Evolutionary conservation across 2,113 vertebrate species (phyloP), one percentile per base, ranked within the genome.

Genomic region (Ctenodactylus gundi): DNA sequence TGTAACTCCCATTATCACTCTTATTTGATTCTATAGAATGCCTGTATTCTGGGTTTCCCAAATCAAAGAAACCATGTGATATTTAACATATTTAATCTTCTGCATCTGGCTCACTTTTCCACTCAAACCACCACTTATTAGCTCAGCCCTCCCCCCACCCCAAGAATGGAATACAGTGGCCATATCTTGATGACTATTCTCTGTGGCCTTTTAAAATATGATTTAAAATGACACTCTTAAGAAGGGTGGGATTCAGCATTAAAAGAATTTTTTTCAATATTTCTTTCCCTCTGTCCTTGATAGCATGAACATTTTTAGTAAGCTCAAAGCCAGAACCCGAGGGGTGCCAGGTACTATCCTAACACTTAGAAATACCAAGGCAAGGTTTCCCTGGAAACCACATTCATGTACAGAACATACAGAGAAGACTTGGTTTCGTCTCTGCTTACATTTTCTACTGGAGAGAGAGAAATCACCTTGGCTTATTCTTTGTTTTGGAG

Each of bases 301-400:
- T 96, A 67, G 58, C 3, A 0, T 46, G 93, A 96, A 89, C 39
- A 89, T 86, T 95, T 89, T 96, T 96, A 96, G 96, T 97, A 93
- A 97, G 91, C 91, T 93, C 85, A 96, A 96, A 95, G 94, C 34
- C 72, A 65, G 81, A 97, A 98, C 84, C 81, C 84, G 94, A 88
- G 90, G 94, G 95, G 85, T 90, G 88, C 83, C 92, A 96, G 96
- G 95, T 60, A 78, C 93, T 92, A 83, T 85, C 94, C 96, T 87
- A 94, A 91, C 83, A 57, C 65, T 90, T 95, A 95, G 73, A 98
- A 98, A 93, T 80, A 95, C 94, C 88, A 91, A 91, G 97, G 94
- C 81, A 75, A 97, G 92, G 97, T 98, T 98, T 98, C 98, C 98
- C 70, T 97, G 96, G 97, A 97, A 98, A 98, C 98, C 76, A 96